A percentile compares a stretch with the other conserved stretches of the same genome.
These are phyloP conservation scores for Lacanobia wlatinum DNA, from an alignment of 2,888 invertebrate genomes.

Conservation along the genomic window DNA sequence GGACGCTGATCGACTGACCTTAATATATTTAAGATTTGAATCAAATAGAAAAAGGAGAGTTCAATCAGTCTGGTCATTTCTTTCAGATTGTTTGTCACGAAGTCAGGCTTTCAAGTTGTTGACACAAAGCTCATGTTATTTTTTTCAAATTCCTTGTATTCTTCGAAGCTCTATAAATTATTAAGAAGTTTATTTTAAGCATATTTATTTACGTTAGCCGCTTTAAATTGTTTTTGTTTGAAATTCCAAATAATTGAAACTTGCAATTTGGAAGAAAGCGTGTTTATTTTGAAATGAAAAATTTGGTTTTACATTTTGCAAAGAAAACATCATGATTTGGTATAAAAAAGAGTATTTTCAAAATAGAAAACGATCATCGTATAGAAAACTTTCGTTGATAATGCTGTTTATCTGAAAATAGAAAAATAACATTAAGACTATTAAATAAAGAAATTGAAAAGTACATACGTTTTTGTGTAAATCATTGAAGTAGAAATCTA, in stretches of 20 bases:
- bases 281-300: constrained; percentile 67
- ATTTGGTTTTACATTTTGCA: constrained; percentile 66
- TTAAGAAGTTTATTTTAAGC: constrained; percentile 9
- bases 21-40: constrained; percentile 51
- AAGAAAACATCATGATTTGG: constrained; percentile 45
- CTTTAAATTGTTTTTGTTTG: not conserved
- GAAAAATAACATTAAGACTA: constrained; percentile 9
- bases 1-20: constrained; percentile 71
- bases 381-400: constrained; percentile 26
- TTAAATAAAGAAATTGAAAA: not conserved
- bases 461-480: not conserved
- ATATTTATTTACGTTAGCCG: constrained; percentile 10
- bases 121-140: not conserved
- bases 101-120: constrained; percentile 17
- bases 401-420: constrained; percentile 53
- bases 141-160: not conserved
- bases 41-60: constrained; percentile 35
- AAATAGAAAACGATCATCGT: constrained; percentile 33
- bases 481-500: not conserved
- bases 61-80: constrained; percentile 45
- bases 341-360: constrained; percentile 43
- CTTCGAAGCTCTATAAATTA: constrained; percentile 1
- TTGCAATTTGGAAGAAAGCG: constrained; percentile 61
- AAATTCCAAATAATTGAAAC: constrained; percentile 51
- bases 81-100: constrained; percentile 29